These are phyloP conservation scores for Tribolium madens DNA, from an alignment of 1,140 invertebrate genomes.

Conservation along the genomic window DNA sequence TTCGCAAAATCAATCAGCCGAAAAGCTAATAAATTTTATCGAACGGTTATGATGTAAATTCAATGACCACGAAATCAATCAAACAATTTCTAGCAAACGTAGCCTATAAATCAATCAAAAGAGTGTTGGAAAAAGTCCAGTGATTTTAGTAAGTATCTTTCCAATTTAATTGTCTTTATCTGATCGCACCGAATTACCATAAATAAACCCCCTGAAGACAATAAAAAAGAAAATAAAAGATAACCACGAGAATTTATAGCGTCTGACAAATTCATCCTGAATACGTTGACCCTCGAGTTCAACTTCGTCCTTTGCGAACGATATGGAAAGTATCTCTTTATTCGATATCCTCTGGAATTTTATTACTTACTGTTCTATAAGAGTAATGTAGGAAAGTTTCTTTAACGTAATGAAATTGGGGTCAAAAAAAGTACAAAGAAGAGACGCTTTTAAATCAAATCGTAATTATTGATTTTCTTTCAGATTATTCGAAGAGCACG, in stretches of 20 bases:
- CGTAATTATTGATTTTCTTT: slow-evolving; percentile 43
- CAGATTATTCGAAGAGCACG: slow-evolving; percentile 91
- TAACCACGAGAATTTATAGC: background rate
- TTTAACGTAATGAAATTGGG: background rate
- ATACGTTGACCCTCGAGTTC: background rate
- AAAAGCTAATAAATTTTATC: slow-evolving; percentile 19
- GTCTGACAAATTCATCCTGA: slow-evolving; percentile 14
- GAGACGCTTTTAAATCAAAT: background rate
- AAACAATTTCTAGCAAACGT: background rate
- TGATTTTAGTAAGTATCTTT: too few species aligned
- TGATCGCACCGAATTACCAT: background rate
- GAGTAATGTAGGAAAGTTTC: slow-evolving; percentile 6
- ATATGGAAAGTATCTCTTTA: slow-evolving; percentile 4
- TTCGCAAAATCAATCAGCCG: slow-evolving; percentile 15
- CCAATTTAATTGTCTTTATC: background rate
- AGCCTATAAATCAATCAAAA: background rate
- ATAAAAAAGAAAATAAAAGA: background rate
- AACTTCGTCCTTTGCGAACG: background rate
- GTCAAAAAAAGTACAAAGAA: background rate
- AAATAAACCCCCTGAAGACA: background rate
- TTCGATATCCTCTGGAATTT: background rate
- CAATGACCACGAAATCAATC: slow-evolving; percentile 17
- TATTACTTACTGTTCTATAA: background rate
- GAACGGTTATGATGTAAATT: slow-evolving; percentile 30
- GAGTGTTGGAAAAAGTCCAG: background rate